Evolutionary conservation across 2,797 vertebrate genomes (phyloP).

Genomic region (Pteropus rufus): DNA sequence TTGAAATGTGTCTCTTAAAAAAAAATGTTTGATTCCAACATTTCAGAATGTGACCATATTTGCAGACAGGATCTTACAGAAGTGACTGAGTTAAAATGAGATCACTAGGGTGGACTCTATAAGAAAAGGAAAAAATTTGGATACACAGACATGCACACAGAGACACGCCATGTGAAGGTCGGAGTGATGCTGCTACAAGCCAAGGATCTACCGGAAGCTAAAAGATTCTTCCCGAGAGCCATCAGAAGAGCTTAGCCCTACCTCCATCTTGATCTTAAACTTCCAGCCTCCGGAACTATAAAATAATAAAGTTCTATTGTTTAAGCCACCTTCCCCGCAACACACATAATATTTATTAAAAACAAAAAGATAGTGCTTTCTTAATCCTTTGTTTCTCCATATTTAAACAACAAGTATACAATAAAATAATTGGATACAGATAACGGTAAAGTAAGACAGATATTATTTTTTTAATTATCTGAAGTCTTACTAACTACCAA

Average conservation of each 20-base stretch:
- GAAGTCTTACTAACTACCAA: neutral
- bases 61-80: neutral
- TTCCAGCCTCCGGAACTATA: neutral
- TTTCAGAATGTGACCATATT: neutral
- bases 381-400: neutral
- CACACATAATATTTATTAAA: neutral
- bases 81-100: neutral
- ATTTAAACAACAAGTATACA: neutral
- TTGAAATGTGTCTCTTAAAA: neutral
- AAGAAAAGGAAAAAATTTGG: neutral
- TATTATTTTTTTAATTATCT: neutral
- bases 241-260: neutral
- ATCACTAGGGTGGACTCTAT: neutral
- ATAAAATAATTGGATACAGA: neutral
- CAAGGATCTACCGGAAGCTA: neutral
- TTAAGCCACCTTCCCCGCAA: fast-evolving
- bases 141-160: neutral
- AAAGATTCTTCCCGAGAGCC: neutral
- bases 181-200: neutral
- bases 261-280: neutral
- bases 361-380: neutral
- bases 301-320: neutral
- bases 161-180: neutral
- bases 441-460: neutral
- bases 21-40: neutral